Conservation (phyloP, 2,113 vertebrate genomes). For the Ptilonorhynchus violaceus region DNA sequence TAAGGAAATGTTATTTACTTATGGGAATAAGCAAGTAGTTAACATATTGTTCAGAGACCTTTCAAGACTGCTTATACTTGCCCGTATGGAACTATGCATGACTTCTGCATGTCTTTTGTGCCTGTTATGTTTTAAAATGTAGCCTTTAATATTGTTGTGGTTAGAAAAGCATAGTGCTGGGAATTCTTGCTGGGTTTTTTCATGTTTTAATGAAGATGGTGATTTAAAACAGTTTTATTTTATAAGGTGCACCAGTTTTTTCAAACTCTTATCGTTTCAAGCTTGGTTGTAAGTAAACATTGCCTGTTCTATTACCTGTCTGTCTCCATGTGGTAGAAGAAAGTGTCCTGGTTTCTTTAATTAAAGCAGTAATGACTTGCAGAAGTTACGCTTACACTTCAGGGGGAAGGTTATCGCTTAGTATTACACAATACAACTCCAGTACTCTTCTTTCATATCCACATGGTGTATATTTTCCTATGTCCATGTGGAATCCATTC, state of each 20-base stretch:
- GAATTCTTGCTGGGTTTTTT: not conserved
- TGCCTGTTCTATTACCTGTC: not conserved
- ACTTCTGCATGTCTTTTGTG: not conserved
- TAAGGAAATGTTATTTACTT: slow-evolving; percentile 71
- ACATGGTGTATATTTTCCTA: not conserved
- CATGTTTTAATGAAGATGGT: not conserved
- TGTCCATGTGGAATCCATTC: not conserved
- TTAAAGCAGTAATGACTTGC: not conserved
- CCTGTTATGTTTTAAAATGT: not conserved
- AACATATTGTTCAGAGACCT: not conserved
- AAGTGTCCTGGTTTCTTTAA: not conserved
- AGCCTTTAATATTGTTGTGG: not conserved
- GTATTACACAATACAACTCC: not conserved
- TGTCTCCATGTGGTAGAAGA: not conserved
- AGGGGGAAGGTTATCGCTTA: not conserved
- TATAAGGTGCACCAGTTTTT: not conserved
- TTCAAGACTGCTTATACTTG: not conserved
- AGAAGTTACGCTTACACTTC: not conserved
- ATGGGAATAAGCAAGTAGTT: not conserved
- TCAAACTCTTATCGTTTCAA: not conserved
- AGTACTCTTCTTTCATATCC: not conserved
- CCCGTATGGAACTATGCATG: not conserved
- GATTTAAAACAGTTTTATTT: not conserved
- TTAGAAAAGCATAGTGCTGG: not conserved
- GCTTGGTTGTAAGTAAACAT: not conserved